Conservation (phyloP, 2,797 vertebrate species). For the Enteromius afrohamiltoni region DNA sequence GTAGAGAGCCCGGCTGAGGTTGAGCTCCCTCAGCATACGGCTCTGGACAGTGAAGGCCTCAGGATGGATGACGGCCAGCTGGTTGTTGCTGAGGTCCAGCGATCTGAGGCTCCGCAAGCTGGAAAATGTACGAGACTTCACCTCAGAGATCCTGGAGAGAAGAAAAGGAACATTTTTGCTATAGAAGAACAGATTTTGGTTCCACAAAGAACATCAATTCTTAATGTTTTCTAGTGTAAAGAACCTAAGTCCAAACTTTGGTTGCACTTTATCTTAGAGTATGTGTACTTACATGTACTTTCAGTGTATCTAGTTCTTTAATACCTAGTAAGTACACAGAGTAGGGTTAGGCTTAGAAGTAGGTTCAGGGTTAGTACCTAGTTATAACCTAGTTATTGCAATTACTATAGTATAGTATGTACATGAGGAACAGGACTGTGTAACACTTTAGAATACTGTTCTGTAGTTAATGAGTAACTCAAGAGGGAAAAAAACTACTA, state of each 20-base stretch:
- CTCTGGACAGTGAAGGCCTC: slow-evolving; percentile 74
- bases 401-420: too few relatives aligned
- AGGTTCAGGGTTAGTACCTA: too few relatives aligned
- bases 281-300: too few relatives aligned
- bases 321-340: too few relatives aligned
- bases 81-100: slow-evolving; percentile 82
- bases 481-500: too few relatives aligned
- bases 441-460: too few relatives aligned
- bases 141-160: slow-evolving; percentile 71
- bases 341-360: too few relatives aligned
- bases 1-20: slow-evolving; percentile 80
- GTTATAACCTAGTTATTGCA: too few relatives aligned
- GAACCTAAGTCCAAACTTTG: background rate
- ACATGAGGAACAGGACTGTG: too few relatives aligned
- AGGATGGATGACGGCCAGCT: slow-evolving; percentile 75
- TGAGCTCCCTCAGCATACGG: slow-evolving; percentile 77
- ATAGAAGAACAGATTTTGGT: background rate
- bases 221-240: background rate
- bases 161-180: slow-evolving; percentile 3
- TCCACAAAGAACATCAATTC: background rate
- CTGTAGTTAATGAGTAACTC: too few relatives aligned
- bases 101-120: slow-evolving; percentile 74
- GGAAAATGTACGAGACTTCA: slow-evolving; percentile 76
- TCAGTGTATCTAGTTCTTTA: too few relatives aligned
- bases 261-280: background rate